Evolutionary conservation across 2,888 invertebrate species (phyloP).

Genomic region (Arenicola marina): DNA sequence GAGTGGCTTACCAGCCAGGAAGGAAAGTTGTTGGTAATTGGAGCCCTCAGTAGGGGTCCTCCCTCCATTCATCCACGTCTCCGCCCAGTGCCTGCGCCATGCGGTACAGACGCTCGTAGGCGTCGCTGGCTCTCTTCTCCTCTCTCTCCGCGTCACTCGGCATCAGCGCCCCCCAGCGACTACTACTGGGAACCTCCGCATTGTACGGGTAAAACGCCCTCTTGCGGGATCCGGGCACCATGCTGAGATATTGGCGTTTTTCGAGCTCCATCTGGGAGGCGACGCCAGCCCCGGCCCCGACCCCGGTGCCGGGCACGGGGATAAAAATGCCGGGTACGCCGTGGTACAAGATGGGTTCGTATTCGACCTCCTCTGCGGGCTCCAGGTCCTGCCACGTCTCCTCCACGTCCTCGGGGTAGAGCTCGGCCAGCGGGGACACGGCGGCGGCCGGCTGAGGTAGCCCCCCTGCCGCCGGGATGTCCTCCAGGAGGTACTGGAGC

Average conservation of each 20-base stretch:
- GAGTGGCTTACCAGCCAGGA: too few relatives aligned
- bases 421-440: background rate
- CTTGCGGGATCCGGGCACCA: background rate
- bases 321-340: constrained; percentile 9
- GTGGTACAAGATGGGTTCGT: constrained; percentile 6
- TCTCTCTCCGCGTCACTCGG: constrained; percentile 1
- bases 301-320: background rate
- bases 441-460: too few relatives aligned
- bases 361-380: background rate
- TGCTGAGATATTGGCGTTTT: background rate
- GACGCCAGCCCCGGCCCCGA: too few relatives aligned
- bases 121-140: constrained; percentile 5
- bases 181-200: background rate
- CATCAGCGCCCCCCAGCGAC: constrained; percentile 6
- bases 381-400: background rate
- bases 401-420: constrained; percentile 2
- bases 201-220: background rate
- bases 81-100: constrained; percentile 11
- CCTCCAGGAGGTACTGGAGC: constrained; percentile 1
- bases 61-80: too few relatives aligned
- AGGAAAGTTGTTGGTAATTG: too few relatives aligned
- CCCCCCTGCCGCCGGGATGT: background rate
- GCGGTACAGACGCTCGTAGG: constrained; percentile 1
- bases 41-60: too few relatives aligned
- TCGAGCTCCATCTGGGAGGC: background rate